phyloP scores from a whole-genome alignment of 2,888 invertebrate genomes.

The Ophion costatus region DNA sequence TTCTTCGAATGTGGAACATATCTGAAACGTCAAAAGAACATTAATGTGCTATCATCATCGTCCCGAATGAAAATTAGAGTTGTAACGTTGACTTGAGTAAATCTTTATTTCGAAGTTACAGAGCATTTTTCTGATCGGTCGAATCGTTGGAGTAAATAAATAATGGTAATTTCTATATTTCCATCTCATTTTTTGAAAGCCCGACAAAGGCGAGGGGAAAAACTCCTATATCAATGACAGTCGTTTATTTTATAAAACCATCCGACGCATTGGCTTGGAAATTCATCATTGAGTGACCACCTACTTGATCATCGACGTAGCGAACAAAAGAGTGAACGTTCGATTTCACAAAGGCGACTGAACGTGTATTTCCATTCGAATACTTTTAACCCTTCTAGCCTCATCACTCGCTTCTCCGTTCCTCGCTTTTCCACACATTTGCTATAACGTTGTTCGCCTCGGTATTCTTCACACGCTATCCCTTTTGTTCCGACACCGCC shows the following conservation, averaged over 20 bases:
- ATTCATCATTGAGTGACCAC: not conserved
- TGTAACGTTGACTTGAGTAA: no score
- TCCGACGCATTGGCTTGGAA: not conserved
- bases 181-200: not conserved
- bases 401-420: slow-evolving; percentile 1
- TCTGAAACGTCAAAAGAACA: no score
- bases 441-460: slow-evolving; percentile 9
- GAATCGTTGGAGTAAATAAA: no score
- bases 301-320: not conserved
- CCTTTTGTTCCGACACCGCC: slow-evolving; percentile 50
- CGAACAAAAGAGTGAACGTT: slow-evolving; percentile 8
- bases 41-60: no score
- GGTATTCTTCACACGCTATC: slow-evolving; percentile 16
- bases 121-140: no score
- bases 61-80: no score
- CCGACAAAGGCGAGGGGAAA: not conserved
- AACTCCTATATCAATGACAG: not conserved
- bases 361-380: slow-evolving; percentile 70
- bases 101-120: no score
- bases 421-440: slow-evolving; percentile 31
- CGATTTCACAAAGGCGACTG: slow-evolving; percentile 67
- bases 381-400: slow-evolving; percentile 75
- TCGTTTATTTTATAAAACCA: not conserved
- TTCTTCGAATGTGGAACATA: no score
- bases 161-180: not conserved